These are phyloP conservation scores for Drusus annulatus DNA, from an alignment of 1,140 invertebrate species.

Conservation along the genomic window DNA sequence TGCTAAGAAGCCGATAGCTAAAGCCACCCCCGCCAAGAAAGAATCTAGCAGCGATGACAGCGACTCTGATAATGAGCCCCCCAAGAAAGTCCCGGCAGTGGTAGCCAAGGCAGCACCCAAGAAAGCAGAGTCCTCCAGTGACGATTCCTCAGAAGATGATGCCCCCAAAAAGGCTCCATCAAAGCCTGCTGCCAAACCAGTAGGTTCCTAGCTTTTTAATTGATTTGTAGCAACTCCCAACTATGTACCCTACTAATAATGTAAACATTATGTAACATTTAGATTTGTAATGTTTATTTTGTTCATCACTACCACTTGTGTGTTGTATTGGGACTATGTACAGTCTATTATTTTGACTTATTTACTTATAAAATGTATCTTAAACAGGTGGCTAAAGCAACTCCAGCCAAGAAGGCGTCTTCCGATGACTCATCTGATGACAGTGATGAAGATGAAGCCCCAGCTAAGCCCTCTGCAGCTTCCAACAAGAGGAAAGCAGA, in stretches of 20 bases:
- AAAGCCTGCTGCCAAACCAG: conserved; percentile 28
- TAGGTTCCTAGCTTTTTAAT: conserved; percentile 2
- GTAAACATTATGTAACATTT: too few relatives aligned
- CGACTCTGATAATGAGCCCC: conserved; percentile 59
- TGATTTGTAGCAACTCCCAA: neutral
- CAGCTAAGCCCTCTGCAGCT: conserved; percentile 51
- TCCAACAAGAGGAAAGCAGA: conserved; percentile 61
- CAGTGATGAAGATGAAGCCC: conserved; percentile 60
- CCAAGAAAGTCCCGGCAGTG: conserved; percentile 49
- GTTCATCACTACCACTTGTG: too few relatives aligned
- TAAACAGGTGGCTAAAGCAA: conserved; percentile 21
- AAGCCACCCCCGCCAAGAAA: conserved; percentile 63
- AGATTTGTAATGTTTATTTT: too few relatives aligned
- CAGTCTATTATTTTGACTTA: too few relatives aligned
- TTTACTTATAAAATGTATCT: too few relatives aligned
- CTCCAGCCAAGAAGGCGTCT: conserved; percentile 17
- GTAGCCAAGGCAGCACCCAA: conserved; percentile 9
- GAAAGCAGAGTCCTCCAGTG: conserved; percentile 61
- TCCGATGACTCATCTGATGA: conserved; percentile 38
- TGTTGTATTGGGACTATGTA: too few relatives aligned
- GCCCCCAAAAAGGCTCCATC: conserved; percentile 51
- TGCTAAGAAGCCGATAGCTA: conserved; percentile 53
- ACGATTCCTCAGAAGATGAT: conserved; percentile 62
- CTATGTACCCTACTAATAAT: too few relatives aligned
- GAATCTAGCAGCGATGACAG: conserved; percentile 52